Evolutionary conservation across 2,113 vertebrate species (phyloP).

Genomic region (Saccopteryx leptura): DNA sequence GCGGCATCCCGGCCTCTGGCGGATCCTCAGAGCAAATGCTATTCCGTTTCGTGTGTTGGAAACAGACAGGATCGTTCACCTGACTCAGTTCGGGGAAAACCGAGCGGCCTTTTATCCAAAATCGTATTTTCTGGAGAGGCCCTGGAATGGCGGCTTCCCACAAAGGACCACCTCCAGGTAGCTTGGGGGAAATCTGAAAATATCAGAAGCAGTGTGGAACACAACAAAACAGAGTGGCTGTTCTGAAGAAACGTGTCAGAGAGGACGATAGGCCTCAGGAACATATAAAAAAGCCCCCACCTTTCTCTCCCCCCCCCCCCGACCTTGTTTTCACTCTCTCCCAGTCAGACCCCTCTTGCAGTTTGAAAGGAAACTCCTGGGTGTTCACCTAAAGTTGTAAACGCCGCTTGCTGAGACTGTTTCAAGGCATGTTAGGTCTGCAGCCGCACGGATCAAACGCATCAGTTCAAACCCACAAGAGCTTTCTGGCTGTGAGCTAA

Average conservation of each 20-base stretch:
- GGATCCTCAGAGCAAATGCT: neutral
- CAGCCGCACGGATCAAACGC: neutral
- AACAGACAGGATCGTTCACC: neutral
- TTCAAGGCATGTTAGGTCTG: neutral
- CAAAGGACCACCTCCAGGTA: neutral
- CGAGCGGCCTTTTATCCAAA: neutral
- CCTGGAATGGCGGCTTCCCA: neutral
- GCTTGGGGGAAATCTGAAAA: neutral
- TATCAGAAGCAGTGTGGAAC: neutral
- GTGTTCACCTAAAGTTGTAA: neutral
- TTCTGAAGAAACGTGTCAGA: neutral
- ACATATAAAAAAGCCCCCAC: neutral
- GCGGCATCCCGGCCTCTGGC: neutral
- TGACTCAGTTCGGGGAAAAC: conserved; percentile 46
- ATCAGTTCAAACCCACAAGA: neutral
- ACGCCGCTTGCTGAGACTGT: neutral
- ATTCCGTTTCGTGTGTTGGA: neutral
- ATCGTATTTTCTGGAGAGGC: neutral
- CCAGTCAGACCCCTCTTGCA: neutral
- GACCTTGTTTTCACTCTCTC: neutral
- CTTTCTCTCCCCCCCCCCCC: too few species aligned
- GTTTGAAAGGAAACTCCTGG: neutral
- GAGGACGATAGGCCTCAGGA: neutral
- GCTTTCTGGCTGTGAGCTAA: too few species aligned
- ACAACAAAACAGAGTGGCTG: neutral